Percentiles rank a stretch among this genome's conserved stretches.
These are phyloP conservation scores for Lasioglossum pauxillum DNA, from an alignment of 2,888 invertebrate genomes.

Conservation along the genomic window DNA sequence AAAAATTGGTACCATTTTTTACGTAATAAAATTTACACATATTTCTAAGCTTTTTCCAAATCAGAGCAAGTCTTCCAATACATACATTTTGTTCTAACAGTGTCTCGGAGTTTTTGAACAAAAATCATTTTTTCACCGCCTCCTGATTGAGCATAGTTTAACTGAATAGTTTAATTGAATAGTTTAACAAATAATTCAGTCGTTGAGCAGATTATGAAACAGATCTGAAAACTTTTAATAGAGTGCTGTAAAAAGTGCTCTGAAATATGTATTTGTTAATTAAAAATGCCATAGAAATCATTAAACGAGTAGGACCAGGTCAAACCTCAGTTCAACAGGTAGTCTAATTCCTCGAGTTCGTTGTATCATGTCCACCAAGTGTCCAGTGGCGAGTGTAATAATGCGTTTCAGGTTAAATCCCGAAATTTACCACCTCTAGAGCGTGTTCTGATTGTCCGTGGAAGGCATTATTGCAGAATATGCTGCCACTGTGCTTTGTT, in stretches of 20 bases:
- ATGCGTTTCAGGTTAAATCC: background rate
- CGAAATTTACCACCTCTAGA: background rate
- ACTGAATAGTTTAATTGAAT: too few species aligned
- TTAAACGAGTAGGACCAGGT: background rate
- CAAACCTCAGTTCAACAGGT: background rate
- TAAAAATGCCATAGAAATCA: background rate
- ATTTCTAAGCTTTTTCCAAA: too few species aligned
- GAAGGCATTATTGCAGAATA: background rate
- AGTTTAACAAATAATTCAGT: too few species aligned
- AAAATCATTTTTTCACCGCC: too few species aligned
- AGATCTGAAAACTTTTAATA: too few species aligned
- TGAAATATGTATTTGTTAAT: background rate
- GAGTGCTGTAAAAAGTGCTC: background rate
- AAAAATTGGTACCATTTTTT: too few species aligned
- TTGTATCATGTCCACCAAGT: background rate
- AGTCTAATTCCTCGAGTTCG: background rate
- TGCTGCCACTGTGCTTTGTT: background rate
- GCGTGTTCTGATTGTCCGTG: background rate
- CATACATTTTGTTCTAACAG: too few species aligned
- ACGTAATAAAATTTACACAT: too few species aligned
- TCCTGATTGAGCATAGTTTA: too few species aligned
- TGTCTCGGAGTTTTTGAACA: too few species aligned
- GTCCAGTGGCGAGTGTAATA: slow-evolving; percentile 3
- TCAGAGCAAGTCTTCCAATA: too few species aligned
- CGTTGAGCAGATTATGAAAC: too few species aligned